Evolutionary conservation across 2,797 vertebrate species (phyloP), one percentile per base, ranked within the genome.

Genomic region (Gouania willdenowi): DNA sequence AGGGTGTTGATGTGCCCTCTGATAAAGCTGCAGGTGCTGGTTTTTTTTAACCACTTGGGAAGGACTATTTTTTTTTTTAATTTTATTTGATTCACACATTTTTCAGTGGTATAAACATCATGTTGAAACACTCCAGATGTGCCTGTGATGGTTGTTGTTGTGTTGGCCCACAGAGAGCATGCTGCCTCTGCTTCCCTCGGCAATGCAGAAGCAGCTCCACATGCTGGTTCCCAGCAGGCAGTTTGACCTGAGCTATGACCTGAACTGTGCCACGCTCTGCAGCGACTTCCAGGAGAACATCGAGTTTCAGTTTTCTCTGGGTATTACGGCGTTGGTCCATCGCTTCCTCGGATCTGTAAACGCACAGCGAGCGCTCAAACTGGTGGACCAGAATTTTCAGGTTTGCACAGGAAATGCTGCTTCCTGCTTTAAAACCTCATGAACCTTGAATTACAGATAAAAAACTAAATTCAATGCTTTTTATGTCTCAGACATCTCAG

Each of bases 221-320:
- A 82, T 90, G 61, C 77, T 97, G 52, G 70, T 95, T 21, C 92
- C 94, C 1, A 91, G 87, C 87, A 89, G 90, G 74, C 94, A 88
- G 70, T 97, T 99, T 77, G 94, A 98, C 82, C 91, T 99, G 21
- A 98, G 92, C 75, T 99, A 98, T 9, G 94, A 98, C 66, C 82
- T 98, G 0, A 98, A 98, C 82, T 98, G 93, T 43, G 87, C 93
- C 15, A 90, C 88, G 5, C 80, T 99, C 12, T 98, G 96, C 79
- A 89, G 79, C 0, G 92, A 98, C 88, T 99, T 99, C 84, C 94
- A 98, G 75, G 97, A 99, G 71, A 92, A 96, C 75, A 94, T 98
- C 1, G 86, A 91, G 44, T 99, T 98, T 77, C 92, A 76, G 59
- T 99, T 99, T 60, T 95, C 95, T 4, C 59, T 98, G 81, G 97